A percentile compares a stretch with the other conserved stretches of the same genome.
phyloP scores from a whole-genome alignment of 92 coral and sea anemone genomes.

The Isaurus tuberculatus region DNA sequence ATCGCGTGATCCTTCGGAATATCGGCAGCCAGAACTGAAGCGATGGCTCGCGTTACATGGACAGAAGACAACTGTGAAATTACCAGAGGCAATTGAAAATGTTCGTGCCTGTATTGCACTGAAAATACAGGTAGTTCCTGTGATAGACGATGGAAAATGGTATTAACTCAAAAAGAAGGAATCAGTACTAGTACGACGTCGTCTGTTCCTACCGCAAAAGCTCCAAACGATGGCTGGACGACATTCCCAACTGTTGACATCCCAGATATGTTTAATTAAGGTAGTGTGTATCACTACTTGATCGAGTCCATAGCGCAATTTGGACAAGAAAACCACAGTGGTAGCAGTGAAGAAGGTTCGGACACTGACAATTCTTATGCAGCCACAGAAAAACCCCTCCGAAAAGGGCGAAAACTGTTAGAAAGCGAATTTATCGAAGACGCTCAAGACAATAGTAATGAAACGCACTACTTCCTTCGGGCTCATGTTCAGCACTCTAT shows the following conservation, averaged over 20 bases:
- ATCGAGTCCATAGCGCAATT: constrained; percentile 10
- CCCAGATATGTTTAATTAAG: constrained; percentile 55
- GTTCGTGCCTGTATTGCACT: constrained; percentile 60
- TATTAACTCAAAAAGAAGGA: constrained; percentile 48
- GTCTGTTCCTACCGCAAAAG: constrained; percentile 3
- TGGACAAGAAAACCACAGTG: not conserved
- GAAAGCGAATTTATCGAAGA: constrained; percentile 37
- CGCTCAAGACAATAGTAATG: constrained; percentile 39
- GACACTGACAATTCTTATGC: not conserved
- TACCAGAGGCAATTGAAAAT: constrained; percentile 30
- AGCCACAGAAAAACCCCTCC: constrained; percentile 38
- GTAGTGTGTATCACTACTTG: constrained; percentile 38
- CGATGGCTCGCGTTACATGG: constrained; percentile 63
- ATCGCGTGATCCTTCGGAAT: constrained; percentile 54
- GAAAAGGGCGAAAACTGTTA: constrained; percentile 8
- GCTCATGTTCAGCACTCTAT: constrained; percentile 56
- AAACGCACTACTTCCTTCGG: constrained; percentile 37
- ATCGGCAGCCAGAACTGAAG: constrained; percentile 21
- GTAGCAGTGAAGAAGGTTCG: constrained; percentile 3
- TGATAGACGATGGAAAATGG: constrained; percentile 54
- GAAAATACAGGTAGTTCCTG: constrained; percentile 37
- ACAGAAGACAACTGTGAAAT: constrained; percentile 49
- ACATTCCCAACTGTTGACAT: constrained; percentile 35
- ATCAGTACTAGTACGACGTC: constrained; percentile 12
- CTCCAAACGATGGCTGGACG: constrained; percentile 44